Conservation (phyloP, 37 sponge, comb jelly and placozoan genomes). For the Beroe ovata region DNA sequence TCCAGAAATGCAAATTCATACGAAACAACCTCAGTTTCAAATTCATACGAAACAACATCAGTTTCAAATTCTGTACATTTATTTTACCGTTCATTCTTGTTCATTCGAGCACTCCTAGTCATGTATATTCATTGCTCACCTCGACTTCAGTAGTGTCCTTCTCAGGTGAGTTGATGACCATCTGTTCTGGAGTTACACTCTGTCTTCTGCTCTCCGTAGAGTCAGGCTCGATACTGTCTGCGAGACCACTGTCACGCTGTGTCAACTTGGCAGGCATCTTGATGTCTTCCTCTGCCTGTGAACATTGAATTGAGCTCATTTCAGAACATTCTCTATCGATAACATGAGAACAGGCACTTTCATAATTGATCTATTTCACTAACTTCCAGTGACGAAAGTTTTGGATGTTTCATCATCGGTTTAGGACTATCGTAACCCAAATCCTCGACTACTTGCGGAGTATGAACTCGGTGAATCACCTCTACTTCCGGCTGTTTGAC, state of each 20-base stretch:
- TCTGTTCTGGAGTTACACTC: conserved; percentile 30
- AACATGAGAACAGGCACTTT: too few species aligned
- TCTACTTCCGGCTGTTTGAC: not conserved
- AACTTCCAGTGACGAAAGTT: conserved; percentile 20
- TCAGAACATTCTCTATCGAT: too few species aligned
- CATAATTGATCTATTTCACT: not conserved
- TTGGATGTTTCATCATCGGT: conserved; percentile 24
- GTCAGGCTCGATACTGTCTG: conserved; percentile 64
- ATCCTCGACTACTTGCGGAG: conserved; percentile 1
- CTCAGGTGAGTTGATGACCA: not conserved
- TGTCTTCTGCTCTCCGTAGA: conserved; percentile 48
- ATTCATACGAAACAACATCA: too few species aligned
- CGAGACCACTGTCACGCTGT: conserved; percentile 59
- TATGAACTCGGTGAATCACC: not conserved
- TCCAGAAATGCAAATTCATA: too few species aligned
- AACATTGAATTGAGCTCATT: too few species aligned
- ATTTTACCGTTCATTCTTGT: too few species aligned
- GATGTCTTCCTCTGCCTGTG: not conserved
- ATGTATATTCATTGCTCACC: too few species aligned
- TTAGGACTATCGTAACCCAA: conserved; percentile 64
- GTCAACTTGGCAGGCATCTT: conserved; percentile 54
- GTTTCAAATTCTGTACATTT: too few species aligned
- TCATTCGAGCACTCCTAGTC: too few species aligned
- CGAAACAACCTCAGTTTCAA: too few species aligned
- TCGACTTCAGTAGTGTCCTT: not conserved